Base-by-base conservation (phyloP, 2,113 vertebrate genomes). In the Maccullochella peelii region DNA sequence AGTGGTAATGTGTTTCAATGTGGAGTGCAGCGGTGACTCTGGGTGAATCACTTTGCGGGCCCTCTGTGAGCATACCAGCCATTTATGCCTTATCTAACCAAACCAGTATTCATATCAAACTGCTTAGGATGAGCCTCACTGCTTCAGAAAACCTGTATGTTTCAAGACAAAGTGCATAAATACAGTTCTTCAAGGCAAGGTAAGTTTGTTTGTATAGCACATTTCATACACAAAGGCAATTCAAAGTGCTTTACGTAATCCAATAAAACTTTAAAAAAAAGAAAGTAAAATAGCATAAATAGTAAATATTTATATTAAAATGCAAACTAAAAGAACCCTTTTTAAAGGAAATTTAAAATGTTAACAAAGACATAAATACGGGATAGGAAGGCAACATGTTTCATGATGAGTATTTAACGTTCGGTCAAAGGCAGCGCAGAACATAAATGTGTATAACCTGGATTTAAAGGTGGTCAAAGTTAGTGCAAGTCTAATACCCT, bases 31-130 rank as follows among this genome's bases (percentile, higher is more conserved):
- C 20, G 65, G 27, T 82, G 78, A 79, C 81, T 66, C 55, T 0
- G 36, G 77, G 42, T 40, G 50, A 77, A 80, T 81, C 82, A 78
- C 66, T 87, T 42, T 65, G 42, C 54, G 1, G 47, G 27, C n/a
- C 52, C n/a, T 54, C n/a, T 1, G 55, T 11, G 30, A 82, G 47
- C 30, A 1, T 12, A 58, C 36, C 78, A 54, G 57, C 36, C 38
- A 57, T 79, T 82, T 68, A 79, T 30, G 23, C 30, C 71, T 66
- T 27, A 42, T 62, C 68, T 70, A 62, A 58, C 25, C 38, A 33
- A 18, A 50, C 76, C 76, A 83, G 54, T 11, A 12, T 54, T 80
- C 50, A 73, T n/a, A 71, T 63, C 25, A 58, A 44, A 65, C 21
- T 16, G 1, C 66, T 67, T 0, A 27, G 21, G 16, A 25, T 40